A percentile compares a stretch with the other conserved stretches of the same genome.
Evolutionary conservation across 2,113 vertebrate species (phyloP).

Genomic region (Puma concolor): DNA sequence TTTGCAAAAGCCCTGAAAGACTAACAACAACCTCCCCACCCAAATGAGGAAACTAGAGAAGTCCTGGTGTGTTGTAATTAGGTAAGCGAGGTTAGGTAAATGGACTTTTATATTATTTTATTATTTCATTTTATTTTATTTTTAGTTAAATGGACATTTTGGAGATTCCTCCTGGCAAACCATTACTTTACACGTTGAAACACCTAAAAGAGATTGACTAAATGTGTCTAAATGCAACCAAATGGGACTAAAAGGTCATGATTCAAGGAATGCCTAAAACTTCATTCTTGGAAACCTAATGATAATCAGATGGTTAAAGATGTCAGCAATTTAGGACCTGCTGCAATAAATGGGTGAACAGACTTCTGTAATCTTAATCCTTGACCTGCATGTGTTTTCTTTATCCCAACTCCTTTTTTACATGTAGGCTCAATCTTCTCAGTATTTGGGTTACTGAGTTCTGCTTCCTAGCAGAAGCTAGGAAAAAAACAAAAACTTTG

Average conservation of each 20-base stretch:
- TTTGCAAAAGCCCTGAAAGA: not conserved
- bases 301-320: not conserved
- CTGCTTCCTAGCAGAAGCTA: slow-evolving; percentile 37
- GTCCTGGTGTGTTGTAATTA: not conserved
- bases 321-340: not conserved
- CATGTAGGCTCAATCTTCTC: slow-evolving; percentile 76
- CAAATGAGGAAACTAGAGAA: not conserved
- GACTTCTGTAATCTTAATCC: not conserved
- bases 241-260: not conserved
- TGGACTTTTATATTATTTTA: not conserved
- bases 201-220: not conserved
- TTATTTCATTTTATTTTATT: too few relatives aligned
- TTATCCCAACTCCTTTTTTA: slow-evolving; percentile 76
- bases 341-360: not conserved
- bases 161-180: not conserved
- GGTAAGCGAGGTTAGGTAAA: not conserved
- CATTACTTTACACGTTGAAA: not conserved
- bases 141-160: too few relatives aligned
- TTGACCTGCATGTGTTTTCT: slow-evolving; percentile 84
- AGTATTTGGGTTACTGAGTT: slow-evolving; percentile 80
- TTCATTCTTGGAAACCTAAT: not conserved
- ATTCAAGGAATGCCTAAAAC: not conserved
- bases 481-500: slow-evolving; percentile 78
- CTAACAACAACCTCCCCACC: not conserved
- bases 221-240: not conserved